A percentile compares a stretch with the other conserved stretches of the same genome.
These are phyloP conservation scores for Troides helena DNA, from an alignment of 2,888 invertebrate genomes.

Conservation along the genomic window DNA sequence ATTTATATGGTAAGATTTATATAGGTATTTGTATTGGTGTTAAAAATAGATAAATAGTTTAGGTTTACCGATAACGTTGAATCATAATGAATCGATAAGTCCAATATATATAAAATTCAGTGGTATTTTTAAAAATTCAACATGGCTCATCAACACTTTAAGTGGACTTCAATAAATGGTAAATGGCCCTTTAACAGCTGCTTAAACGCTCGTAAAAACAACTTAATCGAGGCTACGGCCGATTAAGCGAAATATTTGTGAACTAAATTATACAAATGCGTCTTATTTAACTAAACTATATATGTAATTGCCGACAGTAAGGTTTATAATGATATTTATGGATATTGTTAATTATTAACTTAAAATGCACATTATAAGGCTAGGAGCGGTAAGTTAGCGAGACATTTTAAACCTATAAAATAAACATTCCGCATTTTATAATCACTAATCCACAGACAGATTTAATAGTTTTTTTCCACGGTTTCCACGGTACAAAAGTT, in stretches of 20 bases:
- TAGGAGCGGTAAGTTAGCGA: background rate
- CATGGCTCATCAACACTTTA: constrained; percentile 45
- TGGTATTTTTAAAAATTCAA: constrained; percentile 31
- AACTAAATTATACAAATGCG: constrained; percentile 39
- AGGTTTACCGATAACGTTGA: background rate
- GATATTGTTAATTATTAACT: constrained; percentile 1
- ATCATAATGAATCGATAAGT: background rate
- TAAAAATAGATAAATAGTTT: background rate
- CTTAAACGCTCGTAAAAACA: constrained; percentile 53
- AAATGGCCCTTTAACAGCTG: constrained; percentile 58
- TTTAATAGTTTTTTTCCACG: background rate
- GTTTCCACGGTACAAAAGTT: constrained; percentile 7
- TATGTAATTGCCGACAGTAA: constrained; percentile 23
- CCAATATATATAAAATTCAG: background rate
- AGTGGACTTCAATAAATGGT: constrained; percentile 58
- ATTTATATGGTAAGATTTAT: background rate
- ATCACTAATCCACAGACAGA: background rate
- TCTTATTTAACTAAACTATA: constrained; percentile 21
- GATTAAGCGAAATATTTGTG: constrained; percentile 49
- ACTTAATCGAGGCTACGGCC: constrained; percentile 46
- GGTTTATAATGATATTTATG: constrained; percentile 15
- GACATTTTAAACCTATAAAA: constrained; percentile 1
- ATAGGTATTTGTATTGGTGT: background rate
- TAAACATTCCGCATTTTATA: background rate
- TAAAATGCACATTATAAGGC: background rate